Conservation (phyloP, 1,140 invertebrate genomes). For the Conus ventricosus region DNA sequence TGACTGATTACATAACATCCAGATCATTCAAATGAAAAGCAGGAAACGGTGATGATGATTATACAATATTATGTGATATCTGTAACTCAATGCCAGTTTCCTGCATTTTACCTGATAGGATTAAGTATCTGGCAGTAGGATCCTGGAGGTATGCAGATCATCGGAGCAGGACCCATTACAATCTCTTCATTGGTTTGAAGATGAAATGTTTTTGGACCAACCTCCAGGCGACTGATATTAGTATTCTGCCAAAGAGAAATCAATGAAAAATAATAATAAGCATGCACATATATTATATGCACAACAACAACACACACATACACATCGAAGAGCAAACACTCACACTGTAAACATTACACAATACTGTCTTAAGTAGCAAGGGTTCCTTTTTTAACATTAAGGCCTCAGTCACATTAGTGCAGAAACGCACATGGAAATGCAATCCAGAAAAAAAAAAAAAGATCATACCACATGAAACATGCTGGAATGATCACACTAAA, state of each 20-base stretch:
- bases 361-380: too few species aligned
- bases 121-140: conserved; percentile 74
- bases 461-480: too few species aligned
- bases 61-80: too few species aligned
- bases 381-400: too few species aligned
- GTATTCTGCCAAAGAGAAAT: conserved; percentile 64
- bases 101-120: conserved; percentile 64
- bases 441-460: too few species aligned
- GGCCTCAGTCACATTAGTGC: too few species aligned
- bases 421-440: too few species aligned
- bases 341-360: not conserved
- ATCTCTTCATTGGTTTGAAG: conserved; percentile 73
- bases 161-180: conserved; percentile 64
- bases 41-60: too few species aligned
- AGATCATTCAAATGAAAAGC: too few species aligned
- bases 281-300: not conserved
- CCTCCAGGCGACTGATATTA: conserved; percentile 74
- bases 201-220: conserved; percentile 74
- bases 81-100: too few species aligned
- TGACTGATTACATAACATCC: too few species aligned
- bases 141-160: conserved; percentile 75
- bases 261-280: not conserved
- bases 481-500: too few species aligned
- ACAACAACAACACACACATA: conserved; percentile 5
- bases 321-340: conserved; percentile 6